phyloP scores from a whole-genome alignment of 2,113 vertebrate species.

The Synodontis membranacea region DNA sequence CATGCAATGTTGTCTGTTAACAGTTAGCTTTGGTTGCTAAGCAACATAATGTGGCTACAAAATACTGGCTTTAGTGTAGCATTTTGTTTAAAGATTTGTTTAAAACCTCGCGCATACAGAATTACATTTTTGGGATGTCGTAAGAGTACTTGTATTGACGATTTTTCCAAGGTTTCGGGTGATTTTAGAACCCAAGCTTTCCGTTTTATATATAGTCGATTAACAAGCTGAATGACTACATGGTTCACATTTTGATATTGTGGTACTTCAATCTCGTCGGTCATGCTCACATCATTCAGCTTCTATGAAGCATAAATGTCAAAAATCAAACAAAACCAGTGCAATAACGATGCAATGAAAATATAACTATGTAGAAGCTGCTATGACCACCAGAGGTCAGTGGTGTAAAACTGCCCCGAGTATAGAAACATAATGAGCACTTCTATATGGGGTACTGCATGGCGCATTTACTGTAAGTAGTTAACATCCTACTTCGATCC shows the following conservation, averaged over 20 bases:
- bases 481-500: background rate
- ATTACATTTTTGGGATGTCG: background rate
- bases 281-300: background rate
- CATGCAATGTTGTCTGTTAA: background rate
- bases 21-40: background rate
- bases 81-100: background rate
- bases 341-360: background rate
- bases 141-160: background rate
- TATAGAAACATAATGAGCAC: background rate
- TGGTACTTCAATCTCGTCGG: background rate
- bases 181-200: background rate
- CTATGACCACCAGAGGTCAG: constrained; percentile 2
- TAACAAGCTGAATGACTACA: background rate
- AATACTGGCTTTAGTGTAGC: background rate
- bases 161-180: background rate
- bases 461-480: background rate
- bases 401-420: background rate
- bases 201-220: background rate
- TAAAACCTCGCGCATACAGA: background rate
- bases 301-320: background rate
- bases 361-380: background rate
- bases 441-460: background rate
- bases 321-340: background rate
- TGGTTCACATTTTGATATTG: background rate
- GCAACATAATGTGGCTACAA: background rate